Evolutionary conservation across 2,797 vertebrate genomes (phyloP), one percentile per base, ranked within the genome.

Genomic region (Borostomias antarcticus): DNA sequence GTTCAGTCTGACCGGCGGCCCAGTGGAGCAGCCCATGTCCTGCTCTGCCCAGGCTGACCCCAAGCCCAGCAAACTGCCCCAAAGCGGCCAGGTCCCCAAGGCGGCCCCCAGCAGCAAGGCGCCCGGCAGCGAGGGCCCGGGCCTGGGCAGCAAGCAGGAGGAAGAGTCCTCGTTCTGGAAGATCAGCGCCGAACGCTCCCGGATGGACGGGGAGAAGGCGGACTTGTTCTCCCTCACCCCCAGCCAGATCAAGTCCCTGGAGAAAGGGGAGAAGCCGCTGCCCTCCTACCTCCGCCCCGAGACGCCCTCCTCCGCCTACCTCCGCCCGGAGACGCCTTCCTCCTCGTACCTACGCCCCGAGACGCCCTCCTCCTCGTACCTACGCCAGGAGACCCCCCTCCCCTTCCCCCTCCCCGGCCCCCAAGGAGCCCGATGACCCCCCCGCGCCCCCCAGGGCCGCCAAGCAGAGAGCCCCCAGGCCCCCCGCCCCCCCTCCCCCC

Each of bases 151-250:
- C 19, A 83, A 92, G 66, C 92, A 94, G 45, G 95, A 96, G 68
- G 96, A 97, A 10, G 95, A 97, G 66, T 96, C 94, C 0, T 92
- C 97, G 1, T 99, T 99, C 89, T 99, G 97, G 97, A 99, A 98
- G 90, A 95, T 99, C 85, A 98, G 93, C 0, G 94, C 95, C 0
- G 97, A 98, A 84, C 90, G 96, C 62, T 98, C 97, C 0, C 90
- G 94, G 48, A 89, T 95, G 61, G 96, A 98, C 75, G 95, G 95
- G 0, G 93, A 95, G 21, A 92, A 95, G 66, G 91, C 94, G 0
- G 94, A 95, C 56, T 98, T 98, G 85, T 95, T 94, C 73, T 98
- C 96, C 0, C 84, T 99, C 59, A 99, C 96, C 0, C 97, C 97
- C 17, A 99, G 97, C 76, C 97, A 99, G 89, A 98, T 99, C 84